phyloP scores from a whole-genome alignment of 2,113 vertebrate species.

The Gavialis gangeticus region DNA sequence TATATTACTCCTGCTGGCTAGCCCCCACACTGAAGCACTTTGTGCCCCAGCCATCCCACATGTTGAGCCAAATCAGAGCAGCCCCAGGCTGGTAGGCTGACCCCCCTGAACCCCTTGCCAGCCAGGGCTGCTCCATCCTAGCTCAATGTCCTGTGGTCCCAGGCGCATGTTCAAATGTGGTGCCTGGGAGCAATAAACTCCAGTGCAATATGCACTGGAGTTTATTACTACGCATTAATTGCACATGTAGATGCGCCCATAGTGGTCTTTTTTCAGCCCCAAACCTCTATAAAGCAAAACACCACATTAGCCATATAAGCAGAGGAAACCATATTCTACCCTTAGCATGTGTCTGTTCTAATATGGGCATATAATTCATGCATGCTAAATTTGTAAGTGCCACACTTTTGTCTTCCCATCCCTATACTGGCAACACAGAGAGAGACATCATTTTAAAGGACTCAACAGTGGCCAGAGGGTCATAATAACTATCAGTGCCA shows the following conservation, averaged over 20 bases:
- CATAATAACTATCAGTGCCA: background rate
- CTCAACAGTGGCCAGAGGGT: background rate
- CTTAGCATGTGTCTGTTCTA: background rate
- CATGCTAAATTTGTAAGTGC: background rate
- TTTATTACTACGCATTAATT: too few species aligned
- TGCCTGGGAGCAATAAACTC: too few species aligned
- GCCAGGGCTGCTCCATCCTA: too few species aligned
- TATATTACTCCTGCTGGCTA: background rate
- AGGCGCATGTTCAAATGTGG: too few species aligned
- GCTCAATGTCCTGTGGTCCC: too few species aligned
- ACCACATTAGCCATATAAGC: rapidly evolving
- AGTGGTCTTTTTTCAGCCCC: rapidly evolving
- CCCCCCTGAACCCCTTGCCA: too few species aligned
- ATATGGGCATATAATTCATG: too few species aligned
- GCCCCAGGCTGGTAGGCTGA: too few species aligned
- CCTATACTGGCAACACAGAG: background rate
- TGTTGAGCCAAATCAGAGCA: rapidly evolving
- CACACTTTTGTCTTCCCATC: background rate
- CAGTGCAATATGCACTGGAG: too few species aligned
- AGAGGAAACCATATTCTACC: background rate
- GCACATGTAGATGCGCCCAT: too few species aligned
- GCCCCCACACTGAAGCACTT: rapidly evolving
- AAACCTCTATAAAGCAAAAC: background rate
- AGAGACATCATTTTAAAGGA: background rate
- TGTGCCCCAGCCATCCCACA: background rate